Percentiles rank a stretch among this genome's conserved stretches.
phyloP scores from a whole-genome alignment of 2,113 vertebrate genomes.

The Phyllostomus discolor region DNA sequence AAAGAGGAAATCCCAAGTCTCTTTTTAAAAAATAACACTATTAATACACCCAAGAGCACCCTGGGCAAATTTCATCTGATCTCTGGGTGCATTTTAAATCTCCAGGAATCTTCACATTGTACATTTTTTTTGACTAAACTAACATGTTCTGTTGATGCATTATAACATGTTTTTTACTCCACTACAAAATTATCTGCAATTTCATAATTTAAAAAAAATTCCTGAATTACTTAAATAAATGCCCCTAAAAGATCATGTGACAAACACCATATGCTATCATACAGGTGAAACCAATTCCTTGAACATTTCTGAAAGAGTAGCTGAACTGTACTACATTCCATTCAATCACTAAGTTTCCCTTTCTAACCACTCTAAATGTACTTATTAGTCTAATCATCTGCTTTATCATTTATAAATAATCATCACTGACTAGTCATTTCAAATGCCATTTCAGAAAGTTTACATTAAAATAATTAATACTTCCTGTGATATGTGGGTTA shows the following conservation, averaged over 20 bases:
- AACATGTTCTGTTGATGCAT: not conserved
- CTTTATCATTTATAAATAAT: not conserved
- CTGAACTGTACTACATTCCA: not conserved
- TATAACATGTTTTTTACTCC: not conserved
- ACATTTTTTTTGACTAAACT: slow-evolving; percentile 2
- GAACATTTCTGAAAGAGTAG: not conserved
- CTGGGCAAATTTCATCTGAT: slow-evolving; percentile 7
- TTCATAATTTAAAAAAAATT: slow-evolving; percentile 20
- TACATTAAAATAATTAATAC: slow-evolving; percentile 34
- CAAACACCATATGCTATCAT: not conserved
- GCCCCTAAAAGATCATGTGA: not conserved
- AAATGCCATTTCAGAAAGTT: slow-evolving; percentile 14
- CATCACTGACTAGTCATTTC: not conserved
- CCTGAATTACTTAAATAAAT: not conserved
- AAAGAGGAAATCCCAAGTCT: slow-evolving; percentile 37
- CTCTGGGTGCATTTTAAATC: not conserved
- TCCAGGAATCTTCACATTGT: not conserved
- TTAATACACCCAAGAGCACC: not conserved
- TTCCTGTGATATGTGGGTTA: slow-evolving; percentile 18
- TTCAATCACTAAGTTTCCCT: not conserved
- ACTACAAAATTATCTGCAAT: not conserved
- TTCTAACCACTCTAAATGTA: not conserved
- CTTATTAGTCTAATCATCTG: not conserved
- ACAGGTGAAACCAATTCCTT: not conserved
- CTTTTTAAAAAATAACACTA: slow-evolving; percentile 15